Evolutionary conservation across 2,797 vertebrate species (phyloP).

Genomic region (Gambelia wislizenii): DNA sequence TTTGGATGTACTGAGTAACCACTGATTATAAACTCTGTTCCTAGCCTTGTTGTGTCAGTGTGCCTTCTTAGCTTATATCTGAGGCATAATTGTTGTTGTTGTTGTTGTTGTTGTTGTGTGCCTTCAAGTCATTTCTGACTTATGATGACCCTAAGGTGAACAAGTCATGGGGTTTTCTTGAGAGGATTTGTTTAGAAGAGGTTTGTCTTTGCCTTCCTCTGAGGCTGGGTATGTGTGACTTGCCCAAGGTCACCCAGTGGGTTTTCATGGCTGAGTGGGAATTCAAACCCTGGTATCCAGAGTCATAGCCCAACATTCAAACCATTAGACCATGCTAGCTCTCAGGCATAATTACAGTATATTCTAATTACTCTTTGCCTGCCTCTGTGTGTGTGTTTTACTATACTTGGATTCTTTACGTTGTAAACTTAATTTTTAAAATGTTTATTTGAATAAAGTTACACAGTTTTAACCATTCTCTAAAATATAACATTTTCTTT

Average conservation of each 20-base stretch:
- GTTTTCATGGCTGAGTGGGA: too few relatives aligned
- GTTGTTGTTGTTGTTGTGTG: neutral
- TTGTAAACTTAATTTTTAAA: neutral
- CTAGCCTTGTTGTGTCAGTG: neutral
- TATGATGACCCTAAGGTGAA: too few relatives aligned
- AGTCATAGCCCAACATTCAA: too few relatives aligned
- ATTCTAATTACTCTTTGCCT: neutral
- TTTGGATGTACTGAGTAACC: neutral
- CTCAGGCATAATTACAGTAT: slow-evolving; percentile 5
- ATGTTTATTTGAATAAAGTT: neutral
- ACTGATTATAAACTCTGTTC: neutral
- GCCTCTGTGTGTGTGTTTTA: neutral
- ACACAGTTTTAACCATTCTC: neutral
- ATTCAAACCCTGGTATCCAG: too few relatives aligned
- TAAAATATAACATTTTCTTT: neutral
- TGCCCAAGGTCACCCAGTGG: too few relatives aligned
- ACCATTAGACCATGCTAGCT: too few relatives aligned
- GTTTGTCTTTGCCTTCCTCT: too few relatives aligned
- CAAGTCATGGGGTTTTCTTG: too few relatives aligned
- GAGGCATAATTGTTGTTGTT: neutral
- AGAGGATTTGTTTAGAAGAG: too few relatives aligned
- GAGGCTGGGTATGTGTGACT: too few relatives aligned
- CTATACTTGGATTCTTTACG: neutral
- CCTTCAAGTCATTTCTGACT: too few relatives aligned
- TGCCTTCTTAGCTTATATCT: neutral